A percentile compares a stretch with the other conserved stretches of the same genome.
Conservation (phyloP, 2,797 vertebrate genomes). For the Manis crassicaudata region DNA sequence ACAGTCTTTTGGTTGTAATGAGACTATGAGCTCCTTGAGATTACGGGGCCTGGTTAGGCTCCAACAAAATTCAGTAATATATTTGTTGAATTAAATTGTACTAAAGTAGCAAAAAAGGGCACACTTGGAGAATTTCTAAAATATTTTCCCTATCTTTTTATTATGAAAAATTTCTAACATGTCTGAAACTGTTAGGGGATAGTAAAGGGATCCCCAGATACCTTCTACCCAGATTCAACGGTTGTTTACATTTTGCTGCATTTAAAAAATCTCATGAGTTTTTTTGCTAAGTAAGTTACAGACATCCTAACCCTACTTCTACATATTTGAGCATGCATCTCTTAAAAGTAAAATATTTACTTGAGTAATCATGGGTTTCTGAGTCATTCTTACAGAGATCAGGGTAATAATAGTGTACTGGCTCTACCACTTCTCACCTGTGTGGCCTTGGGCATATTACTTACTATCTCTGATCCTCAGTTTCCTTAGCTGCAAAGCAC, state of each 20-base stretch:
- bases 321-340: not conserved
- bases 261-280: not conserved
- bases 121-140: constrained; percentile 20
- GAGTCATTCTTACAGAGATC: not conserved
- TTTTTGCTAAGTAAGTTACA: constrained; percentile 1
- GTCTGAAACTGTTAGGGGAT: not conserved
- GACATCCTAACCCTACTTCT: not conserved
- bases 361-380: not conserved
- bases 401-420: not conserved
- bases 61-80: not conserved
- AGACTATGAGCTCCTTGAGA: constrained; percentile 15
- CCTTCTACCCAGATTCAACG: not conserved
- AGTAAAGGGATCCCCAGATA: not conserved
- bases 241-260: not conserved
- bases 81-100: constrained; percentile 20
- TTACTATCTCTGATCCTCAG: not conserved
- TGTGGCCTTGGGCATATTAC: not conserved
- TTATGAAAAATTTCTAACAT: not conserved
- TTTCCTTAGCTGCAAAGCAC: not conserved
- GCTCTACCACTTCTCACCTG: not conserved
- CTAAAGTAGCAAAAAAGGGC: not conserved
- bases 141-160: not conserved
- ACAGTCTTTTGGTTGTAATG: constrained; percentile 28
- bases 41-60: not conserved
- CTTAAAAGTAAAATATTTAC: not conserved